phyloP scores from a whole-genome alignment of 2,797 vertebrate genomes.

The Novumbra hubbsi region DNA sequence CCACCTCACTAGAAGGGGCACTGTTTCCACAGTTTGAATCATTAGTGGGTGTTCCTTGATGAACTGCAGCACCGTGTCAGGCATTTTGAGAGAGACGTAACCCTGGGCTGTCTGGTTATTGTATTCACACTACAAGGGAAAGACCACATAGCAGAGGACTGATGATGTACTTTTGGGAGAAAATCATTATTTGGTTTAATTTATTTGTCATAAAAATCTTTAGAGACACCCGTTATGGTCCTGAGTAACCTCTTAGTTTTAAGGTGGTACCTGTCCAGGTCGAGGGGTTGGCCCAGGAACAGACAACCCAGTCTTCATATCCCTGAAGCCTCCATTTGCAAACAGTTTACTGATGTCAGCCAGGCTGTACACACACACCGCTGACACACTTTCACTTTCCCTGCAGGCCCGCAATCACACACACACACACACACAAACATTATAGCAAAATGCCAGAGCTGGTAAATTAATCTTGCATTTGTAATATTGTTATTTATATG shows the following conservation, averaged over 20 bases:
- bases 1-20: slow-evolving; percentile 7
- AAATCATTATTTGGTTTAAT: no score
- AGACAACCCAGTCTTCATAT: not conserved
- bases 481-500: no score
- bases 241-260: not conserved
- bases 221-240: no score
- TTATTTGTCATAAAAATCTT: no score
- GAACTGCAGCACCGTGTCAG: slow-evolving; percentile 7
- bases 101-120: not conserved
- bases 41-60: slow-evolving; percentile 8
- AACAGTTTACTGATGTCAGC: slow-evolving; percentile 17
- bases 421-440: not conserved
- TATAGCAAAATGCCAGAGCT: no score
- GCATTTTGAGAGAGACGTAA: not conserved
- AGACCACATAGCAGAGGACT: not conserved
- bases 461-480: no score
- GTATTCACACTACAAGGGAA: not conserved
- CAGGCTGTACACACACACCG: slow-evolving; percentile 37
- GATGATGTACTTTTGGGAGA: not conserved
- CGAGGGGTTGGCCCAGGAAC: not conserved
- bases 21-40: not conserved
- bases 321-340: not conserved
- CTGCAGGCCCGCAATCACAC: not conserved
- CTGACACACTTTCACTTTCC: not conserved
- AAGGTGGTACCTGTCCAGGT: not conserved